Evolutionary conservation across 1,140 invertebrate genomes (phyloP).

Genomic region (Aphaenogaster ashmeadi): DNA sequence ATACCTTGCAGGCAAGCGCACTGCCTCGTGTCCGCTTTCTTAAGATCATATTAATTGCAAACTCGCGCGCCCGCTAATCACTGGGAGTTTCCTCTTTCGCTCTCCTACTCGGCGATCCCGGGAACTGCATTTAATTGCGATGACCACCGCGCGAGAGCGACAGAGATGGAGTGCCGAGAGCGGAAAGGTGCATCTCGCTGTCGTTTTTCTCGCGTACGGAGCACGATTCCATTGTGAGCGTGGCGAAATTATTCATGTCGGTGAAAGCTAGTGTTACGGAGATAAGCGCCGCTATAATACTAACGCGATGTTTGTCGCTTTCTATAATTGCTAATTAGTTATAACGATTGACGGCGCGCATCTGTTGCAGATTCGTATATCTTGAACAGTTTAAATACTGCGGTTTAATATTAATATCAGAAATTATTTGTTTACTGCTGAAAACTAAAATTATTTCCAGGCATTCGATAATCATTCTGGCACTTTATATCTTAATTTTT

Average conservation of each 20-base stretch:
- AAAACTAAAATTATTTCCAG: not conserved
- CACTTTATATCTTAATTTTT: not conserved
- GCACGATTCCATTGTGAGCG: constrained; percentile 32
- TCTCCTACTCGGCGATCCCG: constrained; percentile 37
- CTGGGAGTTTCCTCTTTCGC: constrained; percentile 46
- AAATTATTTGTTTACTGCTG: not conserved
- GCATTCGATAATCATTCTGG: not conserved
- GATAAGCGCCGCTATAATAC: constrained; percentile 26
- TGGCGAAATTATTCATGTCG: constrained; percentile 47
- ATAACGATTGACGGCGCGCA: not conserved
- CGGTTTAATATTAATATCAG: not conserved
- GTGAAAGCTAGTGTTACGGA: constrained; percentile 60
- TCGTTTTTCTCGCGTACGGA: constrained; percentile 53
- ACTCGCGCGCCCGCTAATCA: constrained; percentile 57
- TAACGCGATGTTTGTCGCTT: constrained; percentile 54
- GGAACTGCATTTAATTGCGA: constrained; percentile 46
- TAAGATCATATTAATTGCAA: constrained; percentile 59
- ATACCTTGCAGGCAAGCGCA: constrained; percentile 44
- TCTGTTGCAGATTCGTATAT: not conserved
- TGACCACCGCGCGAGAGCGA: constrained; percentile 19
- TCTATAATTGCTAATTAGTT: constrained; percentile 64
- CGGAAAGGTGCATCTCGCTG: constrained; percentile 24
- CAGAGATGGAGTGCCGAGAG: constrained; percentile 8
- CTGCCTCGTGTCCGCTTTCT: constrained; percentile 48
- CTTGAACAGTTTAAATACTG: too few species aligned